A percentile compares a stretch with the other conserved stretches of the same genome.
phyloP scores from a whole-genome alignment of 1,140 invertebrate species.

The Trissolcus basalis region DNA sequence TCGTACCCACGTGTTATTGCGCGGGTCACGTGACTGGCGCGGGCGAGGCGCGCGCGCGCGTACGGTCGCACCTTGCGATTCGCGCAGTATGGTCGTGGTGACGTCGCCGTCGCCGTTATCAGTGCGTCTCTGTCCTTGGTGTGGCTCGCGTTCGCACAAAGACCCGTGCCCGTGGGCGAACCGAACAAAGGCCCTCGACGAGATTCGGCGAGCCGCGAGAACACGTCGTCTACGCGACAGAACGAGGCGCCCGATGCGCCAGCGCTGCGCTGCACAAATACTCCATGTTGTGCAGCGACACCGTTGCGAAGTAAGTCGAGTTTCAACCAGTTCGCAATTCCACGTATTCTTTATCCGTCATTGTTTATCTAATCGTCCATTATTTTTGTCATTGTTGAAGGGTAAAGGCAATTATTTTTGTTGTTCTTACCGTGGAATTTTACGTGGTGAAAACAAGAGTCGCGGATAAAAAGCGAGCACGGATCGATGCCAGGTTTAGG shows the following conservation, averaged over 20 bases:
- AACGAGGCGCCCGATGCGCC: constrained; percentile 5
- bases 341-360: background rate
- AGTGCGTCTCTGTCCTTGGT: constrained; percentile 43
- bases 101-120: constrained; percentile 35
- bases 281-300: constrained; percentile 26
- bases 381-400: background rate
- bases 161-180: background rate
- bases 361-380: constrained; percentile 1
- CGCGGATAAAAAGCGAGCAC: background rate
- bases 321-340: background rate
- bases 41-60: constrained; percentile 39
- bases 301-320: constrained; percentile 31
- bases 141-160: constrained; percentile 9
- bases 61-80: constrained; percentile 15
- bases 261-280: background rate
- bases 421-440: too few relatives aligned
- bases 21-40: constrained; percentile 40
- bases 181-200: background rate
- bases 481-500: constrained; percentile 1
- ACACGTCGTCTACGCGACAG: constrained; percentile 4
- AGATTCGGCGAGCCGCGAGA: background rate
- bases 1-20: constrained; percentile 39
- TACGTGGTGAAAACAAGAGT: too few relatives aligned
- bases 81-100: constrained; percentile 33
- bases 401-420: background rate